These are phyloP conservation scores for Drosophila lacicola DNA, from an alignment of 2,888 invertebrate species.

Conservation along the genomic window DNA sequence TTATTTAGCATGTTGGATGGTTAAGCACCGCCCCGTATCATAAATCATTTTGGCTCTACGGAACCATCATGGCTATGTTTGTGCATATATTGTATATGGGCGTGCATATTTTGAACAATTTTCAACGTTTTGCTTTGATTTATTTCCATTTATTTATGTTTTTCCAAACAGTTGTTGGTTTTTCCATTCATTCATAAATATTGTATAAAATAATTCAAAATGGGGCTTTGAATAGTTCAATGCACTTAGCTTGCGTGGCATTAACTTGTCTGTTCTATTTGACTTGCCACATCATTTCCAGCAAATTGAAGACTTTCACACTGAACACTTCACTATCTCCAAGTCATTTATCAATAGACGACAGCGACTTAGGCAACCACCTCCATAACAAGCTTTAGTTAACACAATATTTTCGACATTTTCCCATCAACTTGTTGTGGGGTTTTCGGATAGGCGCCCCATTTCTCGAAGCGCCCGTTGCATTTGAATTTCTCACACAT, in stretches of 20 bases:
- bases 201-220: not conserved
- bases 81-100: conserved; percentile 32
- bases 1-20: conserved; percentile 29
- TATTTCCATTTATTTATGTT: conserved; percentile 36
- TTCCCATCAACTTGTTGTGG: conserved; percentile 42
- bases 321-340: conserved; percentile 45
- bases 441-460: conserved; percentile 15
- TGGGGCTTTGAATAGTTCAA: conserved; percentile 6
- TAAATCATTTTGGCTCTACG: conserved; percentile 51
- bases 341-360: conserved; percentile 69
- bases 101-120: conserved; percentile 65
- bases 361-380: conserved; percentile 11
- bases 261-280: conserved; percentile 66
- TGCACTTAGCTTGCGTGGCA: conserved; percentile 38
- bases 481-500: conserved; percentile 73
- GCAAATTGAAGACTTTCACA: conserved; percentile 44
- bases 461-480: conserved; percentile 34
- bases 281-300: conserved; percentile 34
- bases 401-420: conserved; percentile 34
- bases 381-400: conserved; percentile 21
- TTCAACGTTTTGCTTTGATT: conserved; percentile 46
- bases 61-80: conserved; percentile 23
- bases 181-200: conserved; percentile 3
- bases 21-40: conserved; percentile 50
- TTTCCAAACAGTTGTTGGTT: conserved; percentile 5